Percentiles rank a stretch among this genome's conserved stretches.
These are phyloP conservation scores for Hydrochoerus hydrochaeris DNA, from an alignment of 2,113 vertebrate genomes.

Conservation along the genomic window DNA sequence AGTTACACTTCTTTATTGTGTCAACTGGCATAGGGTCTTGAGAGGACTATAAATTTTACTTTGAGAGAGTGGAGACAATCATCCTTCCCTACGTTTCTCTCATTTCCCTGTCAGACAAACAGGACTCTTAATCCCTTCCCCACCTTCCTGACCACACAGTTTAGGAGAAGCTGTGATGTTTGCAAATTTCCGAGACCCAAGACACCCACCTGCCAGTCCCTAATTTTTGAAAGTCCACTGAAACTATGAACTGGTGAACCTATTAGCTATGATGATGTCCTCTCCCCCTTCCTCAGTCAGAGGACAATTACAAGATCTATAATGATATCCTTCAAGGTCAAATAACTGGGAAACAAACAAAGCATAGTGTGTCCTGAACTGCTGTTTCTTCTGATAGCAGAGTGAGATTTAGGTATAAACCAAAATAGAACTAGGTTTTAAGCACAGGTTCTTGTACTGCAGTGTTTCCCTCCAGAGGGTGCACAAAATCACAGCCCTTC, in stretches of 20 bases:
- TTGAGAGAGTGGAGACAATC: background rate
- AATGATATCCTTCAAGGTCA: background rate
- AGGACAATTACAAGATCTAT: background rate
- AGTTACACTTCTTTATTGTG: background rate
- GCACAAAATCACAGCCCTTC: background rate
- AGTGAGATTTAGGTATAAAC: background rate
- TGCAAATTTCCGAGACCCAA: background rate
- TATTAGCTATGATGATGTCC: background rate
- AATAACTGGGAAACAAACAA: background rate
- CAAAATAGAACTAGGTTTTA: background rate
- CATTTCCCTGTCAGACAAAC: slow-evolving; percentile 6
- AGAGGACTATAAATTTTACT: background rate
- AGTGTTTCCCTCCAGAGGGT: background rate
- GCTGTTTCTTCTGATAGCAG: background rate
- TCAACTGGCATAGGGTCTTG: background rate
- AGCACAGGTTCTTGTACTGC: background rate
- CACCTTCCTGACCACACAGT: background rate
- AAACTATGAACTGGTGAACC: background rate
- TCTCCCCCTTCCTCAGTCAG: background rate
- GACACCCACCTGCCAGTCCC: background rate
- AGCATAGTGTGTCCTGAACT: background rate
- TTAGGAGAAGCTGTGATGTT: background rate
- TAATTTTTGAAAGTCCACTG: background rate
- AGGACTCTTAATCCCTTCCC: background rate
- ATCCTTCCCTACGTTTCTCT: background rate